These are phyloP conservation scores for Trematocara macrostoma DNA, from an alignment of 2,113 vertebrate species.

Conservation along the genomic window DNA sequence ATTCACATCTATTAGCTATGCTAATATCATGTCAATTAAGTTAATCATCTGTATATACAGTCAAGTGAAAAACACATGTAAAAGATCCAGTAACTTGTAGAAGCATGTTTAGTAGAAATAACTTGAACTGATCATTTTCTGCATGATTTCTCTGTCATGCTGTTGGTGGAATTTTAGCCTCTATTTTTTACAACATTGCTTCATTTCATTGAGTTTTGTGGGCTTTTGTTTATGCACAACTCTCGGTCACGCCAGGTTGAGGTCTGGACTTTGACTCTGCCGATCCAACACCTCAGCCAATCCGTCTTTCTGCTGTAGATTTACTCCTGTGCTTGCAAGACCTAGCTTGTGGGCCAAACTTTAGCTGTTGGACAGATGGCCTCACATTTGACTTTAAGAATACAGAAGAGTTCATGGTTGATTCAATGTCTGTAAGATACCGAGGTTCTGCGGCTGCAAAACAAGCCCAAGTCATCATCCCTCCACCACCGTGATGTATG, in stretches of 20 bases:
- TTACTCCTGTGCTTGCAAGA: not conserved
- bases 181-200: not conserved
- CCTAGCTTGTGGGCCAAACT: rapidly evolving
- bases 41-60: not conserved
- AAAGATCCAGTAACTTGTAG: not conserved
- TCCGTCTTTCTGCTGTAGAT: not conserved
- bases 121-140: not conserved
- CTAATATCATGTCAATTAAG: not conserved
- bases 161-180: not conserved
- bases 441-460: not conserved
- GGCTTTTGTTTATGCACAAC: not conserved
- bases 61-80: not conserved
- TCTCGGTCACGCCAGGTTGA: not conserved
- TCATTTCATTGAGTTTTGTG: not conserved
- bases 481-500: not conserved
- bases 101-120: not conserved
- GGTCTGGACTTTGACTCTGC: not conserved
- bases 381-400: not conserved
- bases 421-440: not conserved
- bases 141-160: not conserved
- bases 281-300: not conserved
- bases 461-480: not conserved
- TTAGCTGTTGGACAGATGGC: not conserved
- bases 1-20: not conserved
- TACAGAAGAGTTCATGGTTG: not conserved